phyloP scores from a whole-genome alignment of 2,797 vertebrate genomes.

The Oryzias sinensis region DNA sequence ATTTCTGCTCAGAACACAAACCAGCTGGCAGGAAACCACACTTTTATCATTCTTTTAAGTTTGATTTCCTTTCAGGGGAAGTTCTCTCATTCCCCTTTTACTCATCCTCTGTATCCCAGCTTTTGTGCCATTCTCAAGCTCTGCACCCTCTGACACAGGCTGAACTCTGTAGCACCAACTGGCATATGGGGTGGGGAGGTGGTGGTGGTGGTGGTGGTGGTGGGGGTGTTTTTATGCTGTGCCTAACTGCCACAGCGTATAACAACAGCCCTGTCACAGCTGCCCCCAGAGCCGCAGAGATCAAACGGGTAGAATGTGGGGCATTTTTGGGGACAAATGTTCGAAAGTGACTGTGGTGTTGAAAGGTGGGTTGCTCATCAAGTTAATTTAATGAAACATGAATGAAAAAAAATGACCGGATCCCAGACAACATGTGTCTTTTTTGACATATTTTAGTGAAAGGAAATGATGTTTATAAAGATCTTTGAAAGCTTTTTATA shows the following conservation, averaged over 20 bases:
- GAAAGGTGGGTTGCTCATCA: slow-evolving; percentile 47
- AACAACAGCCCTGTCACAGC: slow-evolving; percentile 33
- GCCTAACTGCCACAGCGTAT: slow-evolving; percentile 27
- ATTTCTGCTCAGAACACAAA: slow-evolving; percentile 77
- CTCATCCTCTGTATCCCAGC: slow-evolving; percentile 36
- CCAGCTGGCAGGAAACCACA: slow-evolving; percentile 84
- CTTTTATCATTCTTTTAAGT: slow-evolving; percentile 77
- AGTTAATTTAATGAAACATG: slow-evolving; percentile 40
- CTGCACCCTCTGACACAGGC: slow-evolving; percentile 22
- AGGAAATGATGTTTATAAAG: slow-evolving; percentile 49
- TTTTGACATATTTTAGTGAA: slow-evolving; percentile 52
- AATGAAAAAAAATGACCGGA: slow-evolving; percentile 5
- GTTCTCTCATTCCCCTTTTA: slow-evolving; percentile 54
- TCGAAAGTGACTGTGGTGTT: slow-evolving; percentile 46
- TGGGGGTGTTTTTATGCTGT: slow-evolving; percentile 16
- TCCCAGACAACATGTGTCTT: slow-evolving; percentile 30
- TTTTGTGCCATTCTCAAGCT: slow-evolving; percentile 21
- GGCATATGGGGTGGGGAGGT: not conserved
- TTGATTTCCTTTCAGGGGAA: slow-evolving; percentile 82
- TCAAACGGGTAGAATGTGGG: slow-evolving; percentile 46
- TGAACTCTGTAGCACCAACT: slow-evolving; percentile 15
- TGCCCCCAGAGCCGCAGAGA: slow-evolving; percentile 25
- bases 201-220: too few relatives aligned
- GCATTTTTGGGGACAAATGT: slow-evolving; percentile 49
- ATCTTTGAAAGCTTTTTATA: too few relatives aligned